Percentiles rank a stretch among this genome's conserved stretches.
Conservation (phyloP, 2,797 vertebrate genomes). For the Avahi laniger region DNA sequence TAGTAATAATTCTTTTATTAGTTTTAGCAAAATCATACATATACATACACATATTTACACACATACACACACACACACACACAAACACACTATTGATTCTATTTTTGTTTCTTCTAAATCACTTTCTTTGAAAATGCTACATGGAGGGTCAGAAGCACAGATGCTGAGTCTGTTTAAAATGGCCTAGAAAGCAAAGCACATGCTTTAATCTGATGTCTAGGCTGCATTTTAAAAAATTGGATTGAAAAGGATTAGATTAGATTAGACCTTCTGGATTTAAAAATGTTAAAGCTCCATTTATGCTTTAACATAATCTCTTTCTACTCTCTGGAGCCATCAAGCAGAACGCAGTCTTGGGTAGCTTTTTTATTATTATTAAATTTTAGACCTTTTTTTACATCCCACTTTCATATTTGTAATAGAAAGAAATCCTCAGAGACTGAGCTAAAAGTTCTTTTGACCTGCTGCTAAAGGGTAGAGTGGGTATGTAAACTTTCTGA, state of each 20-base stretch:
- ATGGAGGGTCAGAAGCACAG: slow-evolving; percentile 84
- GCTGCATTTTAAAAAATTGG: slow-evolving; percentile 98
- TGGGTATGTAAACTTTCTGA: slow-evolving; percentile 76
- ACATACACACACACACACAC: too few species aligned
- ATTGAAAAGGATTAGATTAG: slow-evolving; percentile 99
- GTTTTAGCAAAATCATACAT: not conserved
- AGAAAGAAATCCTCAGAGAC: slow-evolving; percentile 84
- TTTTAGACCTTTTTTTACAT: slow-evolving; percentile 82
- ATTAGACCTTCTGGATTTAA: slow-evolving; percentile 96
- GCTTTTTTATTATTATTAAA: slow-evolving; percentile 84
- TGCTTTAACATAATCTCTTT: slow-evolving; percentile 96
- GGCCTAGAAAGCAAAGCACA: slow-evolving; percentile 92
- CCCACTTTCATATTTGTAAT: slow-evolving; percentile 84
- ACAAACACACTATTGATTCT: not conserved
- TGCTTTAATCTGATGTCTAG: slow-evolving; percentile 95
- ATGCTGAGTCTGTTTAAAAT: slow-evolving; percentile 90
- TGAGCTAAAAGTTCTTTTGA: slow-evolving; percentile 82
- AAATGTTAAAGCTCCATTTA: slow-evolving; percentile 97
- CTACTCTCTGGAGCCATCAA: slow-evolving; percentile 89
- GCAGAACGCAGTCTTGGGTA: slow-evolving; percentile 87
- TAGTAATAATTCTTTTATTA: not conserved
- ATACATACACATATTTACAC: too few species aligned
- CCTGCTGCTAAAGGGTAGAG: slow-evolving; percentile 71
- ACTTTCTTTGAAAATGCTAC: slow-evolving; percentile 49
- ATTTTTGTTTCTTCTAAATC: slow-evolving; percentile 70